phyloP scores from a whole-genome alignment of 2,888 invertebrate species.

The Pachymerium ferrugineum region DNA sequence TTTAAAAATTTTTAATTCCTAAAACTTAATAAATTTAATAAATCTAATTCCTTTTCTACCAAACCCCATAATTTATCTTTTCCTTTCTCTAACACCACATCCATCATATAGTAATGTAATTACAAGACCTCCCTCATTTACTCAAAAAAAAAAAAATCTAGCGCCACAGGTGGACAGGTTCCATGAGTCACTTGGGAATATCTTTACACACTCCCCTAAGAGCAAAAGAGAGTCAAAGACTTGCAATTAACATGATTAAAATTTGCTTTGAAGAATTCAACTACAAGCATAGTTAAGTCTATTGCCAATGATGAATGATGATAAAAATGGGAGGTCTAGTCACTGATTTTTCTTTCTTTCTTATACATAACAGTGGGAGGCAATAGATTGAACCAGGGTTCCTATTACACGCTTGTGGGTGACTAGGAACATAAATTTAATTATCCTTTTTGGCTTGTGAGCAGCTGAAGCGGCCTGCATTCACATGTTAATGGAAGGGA shows the following conservation, averaged over 20 bases:
- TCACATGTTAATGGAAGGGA: conserved; percentile 2
- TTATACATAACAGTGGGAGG: not conserved
- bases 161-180: not conserved
- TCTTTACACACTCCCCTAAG: not conserved
- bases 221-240: not conserved
- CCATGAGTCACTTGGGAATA: not conserved
- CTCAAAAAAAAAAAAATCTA: not conserved
- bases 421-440: conserved; percentile 2
- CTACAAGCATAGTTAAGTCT: not conserved
- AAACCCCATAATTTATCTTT: not conserved
- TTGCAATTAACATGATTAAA: not conserved
- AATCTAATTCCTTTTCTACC: too few species aligned
- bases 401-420: conserved; percentile 2
- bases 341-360: conserved; percentile 2
- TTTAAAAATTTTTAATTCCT: not conserved
- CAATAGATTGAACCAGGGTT: not conserved
- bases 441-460: not conserved
- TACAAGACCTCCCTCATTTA: not conserved
- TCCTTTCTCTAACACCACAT: not conserved
- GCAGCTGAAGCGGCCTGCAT: not conserved
- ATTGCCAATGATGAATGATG: not conserved
- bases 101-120: not conserved
- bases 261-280: not conserved
- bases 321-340: not conserved
- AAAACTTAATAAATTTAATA: not conserved